These are phyloP conservation scores for Abrostola triplasia DNA, from an alignment of 2,888 invertebrate species.

Conservation along the genomic window DNA sequence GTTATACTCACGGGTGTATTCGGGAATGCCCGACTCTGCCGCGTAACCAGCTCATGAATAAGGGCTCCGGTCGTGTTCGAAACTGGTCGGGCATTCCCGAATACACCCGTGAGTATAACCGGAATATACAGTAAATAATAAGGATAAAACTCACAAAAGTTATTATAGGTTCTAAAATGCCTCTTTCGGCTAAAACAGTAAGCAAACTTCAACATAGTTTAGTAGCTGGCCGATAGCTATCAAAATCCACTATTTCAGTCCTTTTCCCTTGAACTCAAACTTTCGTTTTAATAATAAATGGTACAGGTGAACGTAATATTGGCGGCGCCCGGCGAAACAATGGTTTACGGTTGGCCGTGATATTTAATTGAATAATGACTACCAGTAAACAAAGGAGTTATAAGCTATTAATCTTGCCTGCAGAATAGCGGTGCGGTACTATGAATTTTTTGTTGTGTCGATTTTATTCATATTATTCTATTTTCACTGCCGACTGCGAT, in stretches of 20 bases:
- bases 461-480: neutral
- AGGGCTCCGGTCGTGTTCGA: too few relatives aligned
- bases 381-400: constrained; percentile 69
- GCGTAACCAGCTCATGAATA: too few relatives aligned
- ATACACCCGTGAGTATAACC: too few relatives aligned
- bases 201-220: neutral
- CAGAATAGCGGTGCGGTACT: constrained; percentile 32
- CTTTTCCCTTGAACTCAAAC: constrained; percentile 7
- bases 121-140: too few relatives aligned
- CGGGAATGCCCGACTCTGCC: too few relatives aligned
- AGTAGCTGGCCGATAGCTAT: neutral
- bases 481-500: neutral
- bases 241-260: neutral
- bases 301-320: constrained; percentile 33
- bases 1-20: too few relatives aligned
- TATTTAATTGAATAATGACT: constrained; percentile 76
- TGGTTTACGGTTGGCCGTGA: constrained; percentile 52
- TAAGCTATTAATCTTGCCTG: constrained; percentile 69
- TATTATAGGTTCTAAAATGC: too few relatives aligned
- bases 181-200: neutral
- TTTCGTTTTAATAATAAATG: constrained; percentile 36
- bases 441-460: constrained; percentile 9
- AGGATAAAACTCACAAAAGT: too few relatives aligned
- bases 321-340: constrained; percentile 29
- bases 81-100: too few relatives aligned